Evolutionary conservation across 2,113 vertebrate genomes (phyloP), one percentile per base, ranked within the genome.

Genomic region (Diadophis punctatus): DNA sequence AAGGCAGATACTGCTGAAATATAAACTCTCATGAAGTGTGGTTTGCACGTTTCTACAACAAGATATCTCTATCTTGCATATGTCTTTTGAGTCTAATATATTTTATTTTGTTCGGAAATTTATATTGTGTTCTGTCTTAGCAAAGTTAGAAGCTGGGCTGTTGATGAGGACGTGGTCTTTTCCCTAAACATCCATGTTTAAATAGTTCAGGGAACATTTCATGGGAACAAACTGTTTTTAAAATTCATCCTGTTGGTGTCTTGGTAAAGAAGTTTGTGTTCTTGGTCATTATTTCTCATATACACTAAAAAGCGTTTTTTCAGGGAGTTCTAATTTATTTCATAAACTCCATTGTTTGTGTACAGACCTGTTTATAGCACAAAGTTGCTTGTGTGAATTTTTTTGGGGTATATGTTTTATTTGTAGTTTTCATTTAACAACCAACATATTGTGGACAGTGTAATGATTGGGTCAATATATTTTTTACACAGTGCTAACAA

Each of bases 151-250:
- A 86, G 1, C 30, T 43, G 4, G 30, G 34, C 49, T 25, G 14
- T 93, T 86, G 74, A 22, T 53, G 25, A 46, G 16, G 23, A 88
- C 27, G 16, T 80, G 34, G 34, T 23, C 34, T 86, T 16, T 86
- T 52, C 16, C 3, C 11, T 53, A 18, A 14, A 46, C n/a, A 46
- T 39, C 53, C 55, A 86, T 18, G 30, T 43, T 85, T 27, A 39
- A 60, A 52, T 48, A 34, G 9, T 90, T 90, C 52, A 60, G 55
- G 74, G 80, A 92, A 90, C 60, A 92, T 86, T 88, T 92, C 63
- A 23, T 56, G 68, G 25, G 85, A 95, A 94, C 93, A 93, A 87
- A 96, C 94, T 95, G 90, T 97, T 96, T 95, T 92, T 84, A 92
- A 90, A 93, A 92, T 46, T 93, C 90, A 43, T 84, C 89, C 85